These are phyloP conservation scores for Bombylius major DNA, from an alignment of 2,888 invertebrate genomes.

Conservation along the genomic window DNA sequence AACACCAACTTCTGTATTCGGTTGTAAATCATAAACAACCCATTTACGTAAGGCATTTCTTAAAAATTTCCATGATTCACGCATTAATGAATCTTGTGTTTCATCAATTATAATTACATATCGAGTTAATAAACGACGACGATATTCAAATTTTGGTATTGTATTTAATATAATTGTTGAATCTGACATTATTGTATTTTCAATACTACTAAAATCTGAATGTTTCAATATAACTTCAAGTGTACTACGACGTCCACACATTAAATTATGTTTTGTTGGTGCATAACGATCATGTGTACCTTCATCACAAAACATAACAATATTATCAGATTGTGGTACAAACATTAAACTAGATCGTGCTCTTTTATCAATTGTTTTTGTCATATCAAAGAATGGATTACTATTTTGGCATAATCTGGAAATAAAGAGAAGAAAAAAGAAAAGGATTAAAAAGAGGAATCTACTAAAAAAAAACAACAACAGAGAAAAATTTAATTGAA, in stretches of 20 bases:
- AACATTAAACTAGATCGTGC: constrained; percentile 43
- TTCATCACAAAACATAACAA: constrained; percentile 49
- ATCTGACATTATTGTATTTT: constrained; percentile 6
- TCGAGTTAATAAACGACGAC: constrained; percentile 40
- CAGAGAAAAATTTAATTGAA: neutral
- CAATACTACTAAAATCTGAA: constrained; percentile 36
- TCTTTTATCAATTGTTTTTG: constrained; percentile 27
- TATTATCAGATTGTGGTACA: constrained; percentile 39
- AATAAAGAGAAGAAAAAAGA: neutral
- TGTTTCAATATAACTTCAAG: constrained; percentile 45
- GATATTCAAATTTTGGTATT: constrained; percentile 39
- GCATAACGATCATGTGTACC: constrained; percentile 47
- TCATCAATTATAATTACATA: constrained; percentile 47
- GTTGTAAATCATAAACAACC: constrained; percentile 42
- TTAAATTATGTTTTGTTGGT: constrained; percentile 52
- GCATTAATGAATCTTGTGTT: constrained; percentile 43
- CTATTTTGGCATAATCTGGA: constrained; percentile 8
- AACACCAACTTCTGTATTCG: constrained; percentile 41
- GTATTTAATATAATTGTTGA: constrained; percentile 29
- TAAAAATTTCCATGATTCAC: constrained; percentile 48
- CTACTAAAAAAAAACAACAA: neutral
- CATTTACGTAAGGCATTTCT: constrained; percentile 45
- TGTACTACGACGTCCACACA: constrained; percentile 47
- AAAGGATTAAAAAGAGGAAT: too few relatives aligned
- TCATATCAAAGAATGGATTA: constrained; percentile 9